Conservation (phyloP, 1,140 invertebrate species). For the Philotrypesis tridentata region DNA sequence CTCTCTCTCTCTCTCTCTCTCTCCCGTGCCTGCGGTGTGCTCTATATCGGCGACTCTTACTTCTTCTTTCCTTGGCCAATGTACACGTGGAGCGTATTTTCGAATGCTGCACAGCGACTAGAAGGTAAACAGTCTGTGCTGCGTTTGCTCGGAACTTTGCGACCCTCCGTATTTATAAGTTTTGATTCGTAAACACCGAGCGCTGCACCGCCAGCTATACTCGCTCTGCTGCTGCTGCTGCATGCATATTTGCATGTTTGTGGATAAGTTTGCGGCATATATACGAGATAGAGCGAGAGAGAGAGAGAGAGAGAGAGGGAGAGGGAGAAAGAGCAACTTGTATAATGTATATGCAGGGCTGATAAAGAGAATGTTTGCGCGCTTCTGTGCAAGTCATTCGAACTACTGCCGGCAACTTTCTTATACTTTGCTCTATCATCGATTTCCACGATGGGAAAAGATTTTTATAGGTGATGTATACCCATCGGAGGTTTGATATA, state of each 20-base stretch:
- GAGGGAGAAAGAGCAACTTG: too few relatives aligned
- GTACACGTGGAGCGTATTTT: background rate
- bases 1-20: background rate
- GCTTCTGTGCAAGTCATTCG: too few relatives aligned
- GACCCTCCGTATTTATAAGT: constrained; percentile 43
- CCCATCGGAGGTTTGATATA: too few relatives aligned
- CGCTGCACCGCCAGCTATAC: background rate
- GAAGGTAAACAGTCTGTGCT: background rate
- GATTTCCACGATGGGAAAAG: too few relatives aligned
- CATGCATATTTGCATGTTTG: constrained; percentile 11
- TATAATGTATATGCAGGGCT: background rate
- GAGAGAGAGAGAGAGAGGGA: background rate
- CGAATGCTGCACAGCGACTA: background rate
- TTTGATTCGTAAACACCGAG: constrained; percentile 39
- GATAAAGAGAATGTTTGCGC: background rate
- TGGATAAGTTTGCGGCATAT: constrained; percentile 4
- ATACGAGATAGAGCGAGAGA: background rate
- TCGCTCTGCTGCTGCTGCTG: too few relatives aligned
- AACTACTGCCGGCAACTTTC: too few relatives aligned
- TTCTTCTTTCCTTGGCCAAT: constrained; percentile 1
- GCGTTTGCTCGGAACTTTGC: constrained; percentile 39
- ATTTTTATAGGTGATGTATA: too few relatives aligned
- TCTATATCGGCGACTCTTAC: background rate
- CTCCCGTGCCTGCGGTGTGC: background rate
- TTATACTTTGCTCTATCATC: too few relatives aligned